Evolutionary conservation across 1,140 invertebrate species (phyloP).

Genomic region (Atta cephalotes): DNA sequence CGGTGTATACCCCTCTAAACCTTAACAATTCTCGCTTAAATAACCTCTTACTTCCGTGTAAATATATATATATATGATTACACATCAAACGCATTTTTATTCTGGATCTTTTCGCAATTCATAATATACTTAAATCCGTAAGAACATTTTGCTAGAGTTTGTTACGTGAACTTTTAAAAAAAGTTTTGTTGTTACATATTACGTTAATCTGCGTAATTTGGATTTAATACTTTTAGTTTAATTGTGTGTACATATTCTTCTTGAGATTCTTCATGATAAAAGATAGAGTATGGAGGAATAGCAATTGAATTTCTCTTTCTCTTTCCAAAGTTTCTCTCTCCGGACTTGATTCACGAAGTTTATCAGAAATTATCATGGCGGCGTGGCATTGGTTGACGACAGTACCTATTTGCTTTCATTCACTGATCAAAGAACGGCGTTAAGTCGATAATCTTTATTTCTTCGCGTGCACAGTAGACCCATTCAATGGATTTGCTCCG

Average conservation of each 20-base stretch:
- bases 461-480: constrained; percentile 56
- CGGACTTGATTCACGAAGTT: constrained; percentile 9
- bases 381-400: constrained; percentile 56
- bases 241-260: neutral
- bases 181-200: neutral
- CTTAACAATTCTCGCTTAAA: constrained; percentile 51
- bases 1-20: constrained; percentile 29
- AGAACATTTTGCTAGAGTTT: neutral
- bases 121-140: constrained; percentile 3
- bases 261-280: neutral
- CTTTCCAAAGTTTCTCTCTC: neutral
- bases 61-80: neutral
- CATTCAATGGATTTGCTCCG: constrained; percentile 57
- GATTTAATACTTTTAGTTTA: neutral
- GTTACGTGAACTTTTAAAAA: neutral
- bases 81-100: constrained; percentile 50
- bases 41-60: constrained; percentile 38
- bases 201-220: neutral
- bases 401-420: constrained; percentile 73
- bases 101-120: constrained; percentile 15
- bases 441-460: constrained; percentile 73
- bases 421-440: constrained; percentile 72
- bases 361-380: constrained; percentile 67
- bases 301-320: constrained; percentile 14
- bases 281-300: neutral